Base-by-base conservation (phyloP, 2,113 vertebrate genomes). In the Motacilla alba region DNA sequence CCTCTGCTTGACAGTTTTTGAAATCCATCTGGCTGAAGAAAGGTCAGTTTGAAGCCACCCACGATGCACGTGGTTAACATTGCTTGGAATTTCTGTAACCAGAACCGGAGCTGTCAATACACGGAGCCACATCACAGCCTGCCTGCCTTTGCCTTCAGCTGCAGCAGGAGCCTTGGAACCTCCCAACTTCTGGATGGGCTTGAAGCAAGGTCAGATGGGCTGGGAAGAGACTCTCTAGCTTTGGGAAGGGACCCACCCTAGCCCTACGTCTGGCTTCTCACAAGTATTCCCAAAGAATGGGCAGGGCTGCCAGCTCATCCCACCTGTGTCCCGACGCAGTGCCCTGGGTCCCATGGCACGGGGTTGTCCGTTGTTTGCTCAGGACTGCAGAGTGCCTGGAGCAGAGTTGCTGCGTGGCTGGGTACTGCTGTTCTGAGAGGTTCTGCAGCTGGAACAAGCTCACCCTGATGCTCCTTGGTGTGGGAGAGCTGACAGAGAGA, bases 51-150 rank as follows among this genome's bases (percentile, higher is more conserved):
- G 76, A 86, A 93, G 72, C 53, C 41, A 35, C 83, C 18, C 21
- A 11, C 0, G 0, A 4, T 72, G 24, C 23, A 37, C 1, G 0
- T 24, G 26, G 8, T 31, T 46, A 46, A 47, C 13, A 35, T 23
- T 50, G 13, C 23, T 43, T 33, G 33, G 26, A 37, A 19, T 56
- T 50, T 72, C 70, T 74, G 49, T 21, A 30, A 18, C 18, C 49
- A 43, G 31, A 76, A 19, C 9, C 18, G 47, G 58, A 43, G 33
- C 1, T 76, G 35, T 60, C 49, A 60, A 10, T 20, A 53, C 12
- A 5, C 14, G 7, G 13, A 37, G n/a, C 24, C 31, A 28, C 31
- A n/a, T 13, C 28, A 41, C 30, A 55, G 58, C 18, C 13, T 55
- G 44, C 37, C 33, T 72, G 63, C 33, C 24, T 39, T 69, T 78